phyloP scores from a whole-genome alignment of 1,140 invertebrate genomes.

The Rhizoglyphus robini region DNA sequence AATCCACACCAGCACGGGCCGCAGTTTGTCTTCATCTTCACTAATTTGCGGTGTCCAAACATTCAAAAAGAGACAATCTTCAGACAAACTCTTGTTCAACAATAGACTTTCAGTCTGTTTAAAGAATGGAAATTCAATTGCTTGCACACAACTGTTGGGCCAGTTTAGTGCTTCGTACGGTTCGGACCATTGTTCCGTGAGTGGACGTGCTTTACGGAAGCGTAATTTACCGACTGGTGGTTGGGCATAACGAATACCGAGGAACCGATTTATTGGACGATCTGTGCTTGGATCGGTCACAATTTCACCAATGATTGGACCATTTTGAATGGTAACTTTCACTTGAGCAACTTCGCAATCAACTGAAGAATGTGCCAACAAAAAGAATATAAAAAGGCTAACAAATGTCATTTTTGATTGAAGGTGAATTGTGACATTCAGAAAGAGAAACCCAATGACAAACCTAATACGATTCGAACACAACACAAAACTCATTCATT shows the following conservation, averaged over 20 bases:
- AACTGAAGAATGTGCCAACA: no score
- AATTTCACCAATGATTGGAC: neutral
- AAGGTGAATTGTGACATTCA: no score
- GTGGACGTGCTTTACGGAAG: constrained; percentile 50
- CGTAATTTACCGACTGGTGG: constrained; percentile 70
- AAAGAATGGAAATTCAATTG: constrained; percentile 58
- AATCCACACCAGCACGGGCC: no score
- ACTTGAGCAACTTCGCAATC: no score
- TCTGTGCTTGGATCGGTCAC: no score
- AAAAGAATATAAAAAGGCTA: no score
- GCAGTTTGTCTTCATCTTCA: no score
- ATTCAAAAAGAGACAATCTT: constrained; percentile 94
- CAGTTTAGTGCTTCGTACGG: neutral
- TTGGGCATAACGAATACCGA: constrained; percentile 80
- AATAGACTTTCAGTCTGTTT: neutral
- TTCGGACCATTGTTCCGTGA: neutral
- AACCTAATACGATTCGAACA: no score
- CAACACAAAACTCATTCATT: no score
- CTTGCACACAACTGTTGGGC: constrained; percentile 49
- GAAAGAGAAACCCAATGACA: no score
- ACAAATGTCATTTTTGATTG: no score
- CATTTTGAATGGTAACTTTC: no score
- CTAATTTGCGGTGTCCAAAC: constrained; percentile 49
- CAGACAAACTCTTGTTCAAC: constrained; percentile 42
- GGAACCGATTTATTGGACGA: constrained; percentile 40